These are phyloP conservation scores for Zootermopsis nevadensis DNA, from an alignment of 2,888 invertebrate species.

Conservation along the genomic window DNA sequence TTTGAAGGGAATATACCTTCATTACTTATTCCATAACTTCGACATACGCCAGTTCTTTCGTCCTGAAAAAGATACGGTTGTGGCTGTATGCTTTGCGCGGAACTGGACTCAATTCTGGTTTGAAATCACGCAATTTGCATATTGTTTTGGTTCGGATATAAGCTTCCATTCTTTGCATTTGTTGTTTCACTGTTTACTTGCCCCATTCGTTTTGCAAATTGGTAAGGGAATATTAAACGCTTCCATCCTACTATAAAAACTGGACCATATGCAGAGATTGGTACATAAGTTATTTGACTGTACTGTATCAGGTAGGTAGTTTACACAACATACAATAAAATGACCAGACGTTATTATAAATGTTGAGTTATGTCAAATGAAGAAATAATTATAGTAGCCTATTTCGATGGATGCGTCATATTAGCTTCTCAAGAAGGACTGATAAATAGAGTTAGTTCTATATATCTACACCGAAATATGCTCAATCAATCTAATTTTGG, in stretches of 20 bases:
- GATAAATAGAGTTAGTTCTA: no score
- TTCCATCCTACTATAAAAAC: not conserved
- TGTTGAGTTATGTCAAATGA: no score
- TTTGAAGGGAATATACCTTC: not conserved
- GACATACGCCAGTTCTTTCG: not conserved
- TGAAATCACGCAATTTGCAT: conserved; percentile 10
- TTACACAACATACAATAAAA: no score
- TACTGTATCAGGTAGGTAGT: no score
- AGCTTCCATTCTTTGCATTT: not conserved
- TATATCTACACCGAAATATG: no score
- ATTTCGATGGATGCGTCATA: no score
- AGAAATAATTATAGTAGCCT: no score
- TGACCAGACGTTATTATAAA: no score
- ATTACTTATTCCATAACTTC: conserved; percentile 10
- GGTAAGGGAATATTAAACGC: not conserved
- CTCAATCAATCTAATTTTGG: no score
- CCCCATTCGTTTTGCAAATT: not conserved
- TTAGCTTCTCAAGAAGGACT: no score
- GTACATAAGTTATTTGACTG: no score
- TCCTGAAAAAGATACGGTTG: not conserved
- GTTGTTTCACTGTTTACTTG: not conserved
- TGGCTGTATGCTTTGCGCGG: not conserved
- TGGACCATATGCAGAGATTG: not conserved
- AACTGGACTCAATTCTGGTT: not conserved
- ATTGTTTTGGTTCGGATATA: not conserved